phyloP scores from a whole-genome alignment of 92 coral and sea anemone genomes.

The Chrysogorgia sp. region DNA sequence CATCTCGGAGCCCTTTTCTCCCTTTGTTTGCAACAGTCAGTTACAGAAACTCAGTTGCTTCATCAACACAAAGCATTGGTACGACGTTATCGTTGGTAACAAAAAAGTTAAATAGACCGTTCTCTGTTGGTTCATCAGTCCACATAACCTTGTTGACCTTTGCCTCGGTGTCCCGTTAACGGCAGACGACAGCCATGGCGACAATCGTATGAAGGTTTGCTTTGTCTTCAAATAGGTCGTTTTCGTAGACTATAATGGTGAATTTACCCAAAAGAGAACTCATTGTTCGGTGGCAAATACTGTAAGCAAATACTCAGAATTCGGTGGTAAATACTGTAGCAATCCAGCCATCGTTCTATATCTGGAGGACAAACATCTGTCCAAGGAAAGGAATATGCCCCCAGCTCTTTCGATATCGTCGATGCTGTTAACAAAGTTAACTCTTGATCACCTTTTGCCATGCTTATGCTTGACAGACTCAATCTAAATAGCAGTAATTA shows the following conservation, averaged over 20 bases:
- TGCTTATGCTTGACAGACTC: too few relatives aligned
- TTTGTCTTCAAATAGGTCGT: slow-evolving; percentile 24
- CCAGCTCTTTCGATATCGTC: slow-evolving; percentile 1
- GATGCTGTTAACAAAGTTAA: not conserved
- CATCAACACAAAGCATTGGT: slow-evolving; percentile 23
- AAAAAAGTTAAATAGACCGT: slow-evolving; percentile 24
- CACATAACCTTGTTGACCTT: slow-evolving; percentile 24
- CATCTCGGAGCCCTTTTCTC: slow-evolving; percentile 23
- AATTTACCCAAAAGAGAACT: slow-evolving; percentile 13
- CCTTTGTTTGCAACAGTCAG: slow-evolving; percentile 4
- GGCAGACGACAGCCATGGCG: slow-evolving; percentile 29
- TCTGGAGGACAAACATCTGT: slow-evolving; percentile 8
- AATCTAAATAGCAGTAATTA: too few relatives aligned
- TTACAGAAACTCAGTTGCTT: slow-evolving; percentile 15
- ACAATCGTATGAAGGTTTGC: slow-evolving; percentile 24
- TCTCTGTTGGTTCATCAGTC: slow-evolving; percentile 32
- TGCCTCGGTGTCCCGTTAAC: slow-evolving; percentile 6
- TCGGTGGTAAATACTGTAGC: slow-evolving; percentile 25
- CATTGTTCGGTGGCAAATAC: not conserved
- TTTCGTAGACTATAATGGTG: slow-evolving; percentile 3
- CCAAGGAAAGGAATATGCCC: slow-evolving; percentile 13
- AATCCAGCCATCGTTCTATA: slow-evolving; percentile 9
- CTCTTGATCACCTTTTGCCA: too few relatives aligned
- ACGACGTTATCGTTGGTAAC: slow-evolving; percentile 10
- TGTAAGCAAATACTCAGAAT: not conserved